Evolutionary conservation across 2,888 invertebrate genomes (phyloP).

Genomic region (Calephelis perditalis): DNA sequence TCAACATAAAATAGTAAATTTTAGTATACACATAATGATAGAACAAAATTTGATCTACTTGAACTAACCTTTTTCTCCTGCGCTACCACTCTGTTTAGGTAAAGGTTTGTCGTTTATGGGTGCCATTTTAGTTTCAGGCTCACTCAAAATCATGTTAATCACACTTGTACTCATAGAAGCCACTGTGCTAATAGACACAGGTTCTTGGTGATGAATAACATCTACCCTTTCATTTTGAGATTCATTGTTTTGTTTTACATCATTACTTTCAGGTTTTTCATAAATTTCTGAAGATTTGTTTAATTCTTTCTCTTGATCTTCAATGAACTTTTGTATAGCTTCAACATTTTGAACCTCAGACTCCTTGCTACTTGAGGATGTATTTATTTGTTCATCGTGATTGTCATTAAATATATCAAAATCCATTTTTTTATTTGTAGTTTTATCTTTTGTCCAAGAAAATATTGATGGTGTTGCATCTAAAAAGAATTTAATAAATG

Average conservation of each 20-base stretch:
- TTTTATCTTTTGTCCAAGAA: slow-evolving; percentile 66
- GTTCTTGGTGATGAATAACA: slow-evolving; percentile 33
- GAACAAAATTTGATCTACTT: background rate
- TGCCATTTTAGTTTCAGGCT: slow-evolving; percentile 45
- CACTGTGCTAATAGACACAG: slow-evolving; percentile 41
- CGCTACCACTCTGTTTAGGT: slow-evolving; percentile 33
- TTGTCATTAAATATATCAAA: slow-evolving; percentile 13
- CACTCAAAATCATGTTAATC: slow-evolving; percentile 55
- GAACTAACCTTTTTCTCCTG: slow-evolving; percentile 42
- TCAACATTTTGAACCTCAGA: slow-evolving; percentile 59
- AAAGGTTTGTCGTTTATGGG: slow-evolving; percentile 35
- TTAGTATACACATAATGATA: background rate
- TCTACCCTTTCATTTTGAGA: slow-evolving; percentile 15
- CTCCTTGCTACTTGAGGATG: slow-evolving; percentile 40
- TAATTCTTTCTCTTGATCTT: slow-evolving; percentile 52
- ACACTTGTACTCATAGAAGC: slow-evolving; percentile 46
- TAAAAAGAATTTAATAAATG: slow-evolving; percentile 37
- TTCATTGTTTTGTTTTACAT: slow-evolving; percentile 22
- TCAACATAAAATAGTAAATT: too few species aligned
- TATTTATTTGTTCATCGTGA: slow-evolving; percentile 28
- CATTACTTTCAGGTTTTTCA: slow-evolving; percentile 8
- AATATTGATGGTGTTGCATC: slow-evolving; percentile 87
- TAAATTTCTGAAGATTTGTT: slow-evolving; percentile 29
- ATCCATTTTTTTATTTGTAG: slow-evolving; percentile 22
- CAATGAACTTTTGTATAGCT: slow-evolving; percentile 58